These are phyloP conservation scores for Nycticorax nycticorax DNA, from an alignment of 2,113 vertebrate species.

Conservation along the genomic window DNA sequence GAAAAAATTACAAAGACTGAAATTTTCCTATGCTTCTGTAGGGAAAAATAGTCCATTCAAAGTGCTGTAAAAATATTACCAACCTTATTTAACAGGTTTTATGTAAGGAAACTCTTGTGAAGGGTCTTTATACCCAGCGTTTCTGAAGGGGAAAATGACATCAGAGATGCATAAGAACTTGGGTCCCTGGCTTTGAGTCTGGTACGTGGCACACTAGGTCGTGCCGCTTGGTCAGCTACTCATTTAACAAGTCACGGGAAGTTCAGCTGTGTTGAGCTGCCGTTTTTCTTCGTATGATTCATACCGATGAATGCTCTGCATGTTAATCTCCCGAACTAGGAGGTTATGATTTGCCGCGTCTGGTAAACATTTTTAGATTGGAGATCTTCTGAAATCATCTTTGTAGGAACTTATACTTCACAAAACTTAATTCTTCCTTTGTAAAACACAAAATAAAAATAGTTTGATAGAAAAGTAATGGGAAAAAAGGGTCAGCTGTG, in stretches of 20 bases:
- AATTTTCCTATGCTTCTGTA: background rate
- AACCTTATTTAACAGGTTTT: background rate
- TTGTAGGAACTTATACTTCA: background rate
- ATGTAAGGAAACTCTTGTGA: background rate
- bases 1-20: background rate
- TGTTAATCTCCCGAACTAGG: background rate
- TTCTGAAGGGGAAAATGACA: background rate
- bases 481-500: background rate
- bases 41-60: background rate
- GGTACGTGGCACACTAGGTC: background rate
- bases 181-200: background rate
- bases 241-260: background rate
- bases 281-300: background rate
- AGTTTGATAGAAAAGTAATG: background rate
- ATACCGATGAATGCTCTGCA: background rate
- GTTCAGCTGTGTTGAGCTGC: background rate
- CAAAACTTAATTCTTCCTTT: background rate
- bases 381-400: background rate
- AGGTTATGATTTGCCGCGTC: background rate
- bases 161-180: background rate
- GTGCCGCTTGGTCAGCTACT: background rate
- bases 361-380: background rate
- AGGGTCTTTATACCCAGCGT: background rate
- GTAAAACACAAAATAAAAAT: background rate
- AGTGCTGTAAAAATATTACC: background rate